Base-by-base conservation (phyloP, 2,113 vertebrate species). In the Megalops atlanticus region DNA sequence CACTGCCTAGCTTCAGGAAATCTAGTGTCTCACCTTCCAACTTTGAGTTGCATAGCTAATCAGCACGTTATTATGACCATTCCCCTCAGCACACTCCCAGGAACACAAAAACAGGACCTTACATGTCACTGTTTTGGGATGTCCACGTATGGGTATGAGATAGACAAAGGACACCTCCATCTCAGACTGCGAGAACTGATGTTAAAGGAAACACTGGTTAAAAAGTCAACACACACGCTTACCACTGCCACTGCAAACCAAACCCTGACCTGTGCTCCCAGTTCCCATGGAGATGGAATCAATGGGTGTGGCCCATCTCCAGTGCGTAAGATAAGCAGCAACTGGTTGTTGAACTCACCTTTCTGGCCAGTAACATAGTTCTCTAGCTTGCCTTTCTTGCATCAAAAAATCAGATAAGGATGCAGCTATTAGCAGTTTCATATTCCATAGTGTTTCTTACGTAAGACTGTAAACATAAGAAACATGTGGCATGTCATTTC, bases 21-120 rank as follows among this genome's bases (percentile, higher is more conserved):
- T 4, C 4, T n/a, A 2, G n/a, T 64, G 5, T 31, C 58, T 31
- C 58, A n/a, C n/a, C n/a, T 64, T 64, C n/a, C 11, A 64, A n/a
- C n/a, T 64, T 24, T 27, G n/a, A 64, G 31, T 64, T 1, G 8
- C n/a, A 27, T 24, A 31, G 7, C 31, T 31, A n/a, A 64, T 24
- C 58, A 27, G n/a, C 3, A n/a, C 8, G 0, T n/a, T 3, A 24
- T n/a, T n/a, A 27, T 11, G 24, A 8, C 1, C n/a, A 31, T 21
- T n/a, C 21, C 31, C 58, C 4, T 64, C 58, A 64, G 58, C 27
- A 64, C n/a, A 64, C 58, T 24, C n/a, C 11, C n/a, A 64, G n/a
- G 58, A 64, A 64, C 58, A 8, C 58, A 64, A 64, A 64, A 64
- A 64, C n/a, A n/a, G n/a, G n/a, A n/a, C n/a, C n/a, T n/a, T n/a